phyloP scores from a whole-genome alignment of 2,888 invertebrate species.

The Busseola fusca region DNA sequence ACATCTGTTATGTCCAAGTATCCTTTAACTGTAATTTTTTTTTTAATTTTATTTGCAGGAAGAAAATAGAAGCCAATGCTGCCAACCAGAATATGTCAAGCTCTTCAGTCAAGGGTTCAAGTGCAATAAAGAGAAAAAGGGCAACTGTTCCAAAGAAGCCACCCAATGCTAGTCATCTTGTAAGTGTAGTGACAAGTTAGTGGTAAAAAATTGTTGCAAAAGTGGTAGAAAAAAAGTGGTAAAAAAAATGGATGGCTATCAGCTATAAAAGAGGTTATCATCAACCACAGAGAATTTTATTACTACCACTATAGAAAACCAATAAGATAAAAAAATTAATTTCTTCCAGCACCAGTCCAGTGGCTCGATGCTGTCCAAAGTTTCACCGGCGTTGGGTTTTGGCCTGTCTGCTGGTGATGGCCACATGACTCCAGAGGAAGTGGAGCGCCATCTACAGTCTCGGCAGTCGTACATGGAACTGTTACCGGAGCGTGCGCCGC shows the following conservation, averaged over 20 bases:
- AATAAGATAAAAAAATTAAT: slow-evolving; percentile 27
- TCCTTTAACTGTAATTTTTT: background rate
- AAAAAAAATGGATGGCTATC: no score
- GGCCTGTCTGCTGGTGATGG: slow-evolving; percentile 90
- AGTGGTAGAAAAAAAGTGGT: no score
- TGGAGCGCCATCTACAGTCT: slow-evolving; percentile 96
- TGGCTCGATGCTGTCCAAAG: slow-evolving; percentile 85
- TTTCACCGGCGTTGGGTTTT: slow-evolving; percentile 86
- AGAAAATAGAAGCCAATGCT: slow-evolving; percentile 83
- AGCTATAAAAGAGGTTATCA: background rate
- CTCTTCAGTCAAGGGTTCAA: slow-evolving; percentile 75
- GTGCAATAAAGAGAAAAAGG: slow-evolving; percentile 83
- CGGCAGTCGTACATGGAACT: slow-evolving; percentile 94
- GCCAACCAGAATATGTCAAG: slow-evolving; percentile 75
- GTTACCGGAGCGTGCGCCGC: slow-evolving; percentile 95
- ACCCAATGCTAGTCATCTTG: slow-evolving; percentile 78
- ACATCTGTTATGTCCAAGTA: no score
- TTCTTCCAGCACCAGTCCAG: slow-evolving; percentile 86
- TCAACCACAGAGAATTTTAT: background rate
- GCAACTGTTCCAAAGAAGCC: slow-evolving; percentile 83
- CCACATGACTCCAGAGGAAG: slow-evolving; percentile 97
- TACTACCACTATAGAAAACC: background rate
- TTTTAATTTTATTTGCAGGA: slow-evolving; percentile 69
- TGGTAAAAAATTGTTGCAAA: background rate
- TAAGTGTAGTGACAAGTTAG: slow-evolving; percentile 64